Base-by-base conservation (phyloP, 1,140 invertebrate genomes). In the Caligus rogercresseyi region DNA sequence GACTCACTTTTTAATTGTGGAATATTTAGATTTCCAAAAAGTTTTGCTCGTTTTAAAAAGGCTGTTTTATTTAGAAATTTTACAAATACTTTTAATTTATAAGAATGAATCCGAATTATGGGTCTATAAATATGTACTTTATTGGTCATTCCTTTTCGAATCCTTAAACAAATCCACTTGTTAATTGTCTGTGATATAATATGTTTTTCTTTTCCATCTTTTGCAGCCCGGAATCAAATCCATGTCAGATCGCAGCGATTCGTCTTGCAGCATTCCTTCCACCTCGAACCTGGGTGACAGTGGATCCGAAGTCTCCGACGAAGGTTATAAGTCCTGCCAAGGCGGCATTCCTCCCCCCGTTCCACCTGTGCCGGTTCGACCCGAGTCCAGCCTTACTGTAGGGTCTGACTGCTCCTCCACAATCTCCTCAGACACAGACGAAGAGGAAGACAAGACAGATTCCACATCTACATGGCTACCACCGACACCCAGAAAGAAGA, bases 261-360 rank as follows among this genome's bases (percentile, higher is more conserved):
- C 31, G n/a, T 43, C 31, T 11, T 43, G 31, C n/a, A 43, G 31
- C 31, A 43, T 43, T 43, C 31, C 31, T 11, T 43, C 31, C 31
- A 43, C 31, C 7, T 43, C 31, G 7, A 43, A 43, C n/a, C 31
- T 43, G 7, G 61, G 59, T 20, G 86, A 88, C 71, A 87, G 86
- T 67, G 84, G 85, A 1, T 87, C 85, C 62, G 86, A 88, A 70
- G 84, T 88, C 18, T 87, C 85, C 52, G 86, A 89, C 72, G 86
- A 88, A 70, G 86, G 86, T 2, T 89, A 89, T 69, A 79, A 85
- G 68, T 64, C 64, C n/a, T 26, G 60, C 51, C 60, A 62, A 20
- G 60, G 60, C 2, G 31, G 31, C 31, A 58, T 25, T 58, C 21
- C 56, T 25, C 24, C 13, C 7, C 13, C 18, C 11, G 21, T 25